A percentile compares a stretch with the other conserved stretches of the same genome.
These are phyloP conservation scores for Malurus cyaneus DNA, from an alignment of 2,113 vertebrate species.

Conservation along the genomic window DNA sequence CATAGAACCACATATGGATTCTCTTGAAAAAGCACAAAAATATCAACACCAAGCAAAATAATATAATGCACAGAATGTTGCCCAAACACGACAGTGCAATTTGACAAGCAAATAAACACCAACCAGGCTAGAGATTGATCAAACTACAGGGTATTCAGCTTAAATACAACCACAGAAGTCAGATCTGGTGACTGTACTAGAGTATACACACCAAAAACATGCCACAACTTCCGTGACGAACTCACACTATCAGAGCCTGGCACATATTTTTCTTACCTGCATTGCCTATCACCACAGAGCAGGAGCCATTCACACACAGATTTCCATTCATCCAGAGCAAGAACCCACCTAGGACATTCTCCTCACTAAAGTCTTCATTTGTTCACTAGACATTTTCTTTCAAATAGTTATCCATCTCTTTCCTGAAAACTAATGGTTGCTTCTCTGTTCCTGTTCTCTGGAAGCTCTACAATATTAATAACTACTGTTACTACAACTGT, in stretches of 20 bases:
- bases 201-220: slow-evolving; percentile 52
- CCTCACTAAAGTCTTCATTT: neutral
- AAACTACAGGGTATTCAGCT: neutral
- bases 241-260: slow-evolving; percentile 5
- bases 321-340: slow-evolving; percentile 15
- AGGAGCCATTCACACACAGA: slow-evolving; percentile 55
- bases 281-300: slow-evolving; percentile 44
- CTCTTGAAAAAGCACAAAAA: neutral
- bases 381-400: neutral
- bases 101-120: neutral
- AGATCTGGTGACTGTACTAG: slow-evolving; percentile 68
- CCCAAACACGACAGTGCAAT: neutral
- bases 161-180: slow-evolving; percentile 1
- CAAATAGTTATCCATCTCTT: neutral
- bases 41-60: neutral
- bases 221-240: neutral
- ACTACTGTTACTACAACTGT: neutral
- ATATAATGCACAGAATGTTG: neutral
- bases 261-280: slow-evolving; percentile 20
- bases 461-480: neutral
- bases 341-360: neutral
- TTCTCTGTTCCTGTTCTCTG: neutral
- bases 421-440: neutral
- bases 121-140: neutral
- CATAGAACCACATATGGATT: neutral